These are phyloP conservation scores for Heteropelma amictum DNA, from an alignment of 2,888 invertebrate species.

Conservation along the genomic window DNA sequence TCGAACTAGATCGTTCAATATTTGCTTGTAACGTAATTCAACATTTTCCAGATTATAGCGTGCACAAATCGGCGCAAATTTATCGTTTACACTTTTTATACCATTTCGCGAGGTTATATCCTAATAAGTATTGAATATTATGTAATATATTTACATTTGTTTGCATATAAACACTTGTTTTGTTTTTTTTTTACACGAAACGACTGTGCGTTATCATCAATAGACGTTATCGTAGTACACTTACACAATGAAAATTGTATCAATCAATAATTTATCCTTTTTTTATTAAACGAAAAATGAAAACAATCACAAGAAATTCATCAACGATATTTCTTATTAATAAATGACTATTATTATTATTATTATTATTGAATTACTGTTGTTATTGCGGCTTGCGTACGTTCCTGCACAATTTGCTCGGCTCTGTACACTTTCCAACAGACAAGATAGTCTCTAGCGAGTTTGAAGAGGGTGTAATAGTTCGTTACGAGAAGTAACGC, in stretches of 20 bases:
- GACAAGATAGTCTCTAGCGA: conserved; percentile 91
- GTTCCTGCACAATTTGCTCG: conserved; percentile 85
- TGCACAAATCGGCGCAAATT: too few relatives aligned
- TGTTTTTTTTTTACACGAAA: background rate
- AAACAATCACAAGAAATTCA: conserved; percentile 38
- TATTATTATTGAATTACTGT: conserved; percentile 55
- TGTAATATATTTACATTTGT: conserved; percentile 22
- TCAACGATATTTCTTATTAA: conserved; percentile 39
- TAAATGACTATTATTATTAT: conserved; percentile 47
- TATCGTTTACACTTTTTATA: background rate
- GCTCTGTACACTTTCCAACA: conserved; percentile 90
- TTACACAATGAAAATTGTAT: conserved; percentile 10
- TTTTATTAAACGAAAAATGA: conserved; percentile 27
- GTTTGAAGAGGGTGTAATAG: conserved; percentile 94
- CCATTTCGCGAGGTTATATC: background rate
- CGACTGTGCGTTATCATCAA: background rate
- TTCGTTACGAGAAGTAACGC: conserved; percentile 92
- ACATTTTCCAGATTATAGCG: background rate
- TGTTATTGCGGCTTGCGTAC: conserved; percentile 69
- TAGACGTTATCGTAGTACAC: background rate
- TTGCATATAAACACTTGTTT: conserved; percentile 13
- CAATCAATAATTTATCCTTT: conserved; percentile 38
- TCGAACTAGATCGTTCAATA: background rate
- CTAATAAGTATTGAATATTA: background rate
- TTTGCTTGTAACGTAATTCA: background rate